A percentile compares a stretch with the other conserved stretches of the same genome.
phyloP scores from a whole-genome alignment of 1,140 invertebrate genomes.

The Pogonomyrmex californicus region DNA sequence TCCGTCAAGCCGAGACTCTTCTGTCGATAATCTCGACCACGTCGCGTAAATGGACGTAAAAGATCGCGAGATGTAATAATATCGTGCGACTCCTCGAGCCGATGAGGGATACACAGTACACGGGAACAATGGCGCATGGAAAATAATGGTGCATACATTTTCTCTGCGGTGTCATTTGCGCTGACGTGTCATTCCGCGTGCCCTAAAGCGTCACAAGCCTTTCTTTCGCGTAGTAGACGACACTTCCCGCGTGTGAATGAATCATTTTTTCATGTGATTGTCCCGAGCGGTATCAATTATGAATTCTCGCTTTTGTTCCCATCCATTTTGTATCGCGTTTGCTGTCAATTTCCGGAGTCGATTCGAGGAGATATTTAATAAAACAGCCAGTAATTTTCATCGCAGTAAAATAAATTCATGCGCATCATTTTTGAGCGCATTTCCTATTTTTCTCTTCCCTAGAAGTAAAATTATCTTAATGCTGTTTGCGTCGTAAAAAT shows the following conservation, averaged over 20 bases:
- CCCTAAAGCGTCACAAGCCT: neutral
- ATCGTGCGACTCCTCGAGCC: neutral
- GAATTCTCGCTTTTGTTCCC: constrained; percentile 2
- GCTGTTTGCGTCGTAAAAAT: neutral
- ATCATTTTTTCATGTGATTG: constrained; percentile 3
- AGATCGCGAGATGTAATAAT: constrained; percentile 28
- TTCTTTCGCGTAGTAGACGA: neutral
- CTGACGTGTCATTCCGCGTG: constrained; percentile 18
- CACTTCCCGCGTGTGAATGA: constrained; percentile 16
- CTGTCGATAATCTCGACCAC: constrained; percentile 72
- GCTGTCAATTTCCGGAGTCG: neutral
- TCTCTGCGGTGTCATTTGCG: constrained; percentile 14
- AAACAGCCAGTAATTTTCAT: constrained; percentile 35
- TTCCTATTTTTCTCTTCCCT: neutral
- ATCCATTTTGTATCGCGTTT: neutral
- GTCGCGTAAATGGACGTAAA: neutral
- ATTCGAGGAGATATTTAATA: constrained; percentile 4
- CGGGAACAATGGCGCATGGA: constrained; percentile 22
- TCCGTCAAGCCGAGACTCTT: constrained; percentile 79
- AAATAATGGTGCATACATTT: constrained; percentile 11
- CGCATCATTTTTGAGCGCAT: neutral
- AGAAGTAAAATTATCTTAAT: neutral
- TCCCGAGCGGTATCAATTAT: neutral
- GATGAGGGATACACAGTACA: neutral
- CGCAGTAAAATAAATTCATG: neutral